phyloP scores from a whole-genome alignment of 2,113 vertebrate genomes.

The Echinops telfairi region DNA sequence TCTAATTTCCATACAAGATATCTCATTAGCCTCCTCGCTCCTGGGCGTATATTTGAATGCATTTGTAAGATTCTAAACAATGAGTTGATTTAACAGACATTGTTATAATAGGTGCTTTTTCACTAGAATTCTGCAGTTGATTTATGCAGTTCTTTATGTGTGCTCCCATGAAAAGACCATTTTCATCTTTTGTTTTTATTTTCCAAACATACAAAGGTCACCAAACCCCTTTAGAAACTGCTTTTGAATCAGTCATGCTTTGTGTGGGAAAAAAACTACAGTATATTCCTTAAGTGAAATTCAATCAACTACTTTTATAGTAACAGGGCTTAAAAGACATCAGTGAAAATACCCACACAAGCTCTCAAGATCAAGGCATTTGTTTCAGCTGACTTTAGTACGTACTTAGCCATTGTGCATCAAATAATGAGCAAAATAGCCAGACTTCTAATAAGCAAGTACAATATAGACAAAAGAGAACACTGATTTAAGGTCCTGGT shows the following conservation, averaged over 20 bases:
- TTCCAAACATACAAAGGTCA: slow-evolving; percentile 78
- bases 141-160: slow-evolving; percentile 72
- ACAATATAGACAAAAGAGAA: slow-evolving; percentile 90
- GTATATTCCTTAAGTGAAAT: slow-evolving; percentile 77
- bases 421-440: slow-evolving; percentile 87
- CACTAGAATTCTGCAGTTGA: slow-evolving; percentile 59
- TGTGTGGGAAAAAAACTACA: slow-evolving; percentile 79
- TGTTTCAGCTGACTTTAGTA: slow-evolving; percentile 83
- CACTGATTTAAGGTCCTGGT: slow-evolving; percentile 87
- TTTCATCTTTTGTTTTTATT: slow-evolving; percentile 83
- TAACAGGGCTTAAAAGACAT: slow-evolving; percentile 80
- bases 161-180: slow-evolving; percentile 77
- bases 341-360: slow-evolving; percentile 74
- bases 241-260: slow-evolving; percentile 73
- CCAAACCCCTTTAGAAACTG: slow-evolving; percentile 77
- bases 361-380: slow-evolving; percentile 82
- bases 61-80: slow-evolving; percentile 70
- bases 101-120: slow-evolving; percentile 70
- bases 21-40: slow-evolving; percentile 43
- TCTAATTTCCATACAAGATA: slow-evolving; percentile 51
- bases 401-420: slow-evolving; percentile 83
- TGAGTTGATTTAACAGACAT: slow-evolving; percentile 63
- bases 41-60: slow-evolving; percentile 63
- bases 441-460: slow-evolving; percentile 86
- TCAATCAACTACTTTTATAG: slow-evolving; percentile 74